phyloP scores from a whole-genome alignment of 2,113 vertebrate genomes.

The Asarcornis scutulata region DNA sequence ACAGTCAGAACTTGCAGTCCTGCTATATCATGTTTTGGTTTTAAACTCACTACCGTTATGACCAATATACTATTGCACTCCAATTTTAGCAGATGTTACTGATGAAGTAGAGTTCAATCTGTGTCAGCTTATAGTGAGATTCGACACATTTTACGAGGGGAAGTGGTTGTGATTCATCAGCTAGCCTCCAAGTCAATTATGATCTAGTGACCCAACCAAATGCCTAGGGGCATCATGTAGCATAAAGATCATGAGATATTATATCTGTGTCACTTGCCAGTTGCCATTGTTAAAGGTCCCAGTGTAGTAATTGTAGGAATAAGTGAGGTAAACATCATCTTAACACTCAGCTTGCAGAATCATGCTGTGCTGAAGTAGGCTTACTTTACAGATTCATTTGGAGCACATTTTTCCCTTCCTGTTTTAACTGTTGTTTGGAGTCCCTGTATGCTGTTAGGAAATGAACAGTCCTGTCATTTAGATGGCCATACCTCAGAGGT shows the following conservation, averaged over 20 bases:
- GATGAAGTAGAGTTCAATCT: not conserved
- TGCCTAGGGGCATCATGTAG: not conserved
- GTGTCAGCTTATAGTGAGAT: not conserved
- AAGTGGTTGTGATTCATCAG: not conserved
- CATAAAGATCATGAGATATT: not conserved
- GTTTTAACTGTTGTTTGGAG: not conserved
- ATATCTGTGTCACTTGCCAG: not conserved
- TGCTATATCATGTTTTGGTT: not conserved
- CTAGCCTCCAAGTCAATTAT: not conserved
- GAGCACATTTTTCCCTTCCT: not conserved
- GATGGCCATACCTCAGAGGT: not conserved
- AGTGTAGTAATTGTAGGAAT: not conserved
- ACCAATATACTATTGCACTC: not conserved
- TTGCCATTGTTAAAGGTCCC: not conserved
- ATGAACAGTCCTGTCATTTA: not conserved
- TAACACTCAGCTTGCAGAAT: not conserved
- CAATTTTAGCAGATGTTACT: not conserved
- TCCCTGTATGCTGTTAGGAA: not conserved
- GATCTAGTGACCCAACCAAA: not conserved
- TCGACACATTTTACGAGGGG: not conserved
- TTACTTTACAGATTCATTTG: not conserved
- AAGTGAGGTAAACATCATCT: not conserved
- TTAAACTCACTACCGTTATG: not conserved
- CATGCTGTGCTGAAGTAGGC: not conserved
- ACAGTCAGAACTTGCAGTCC: not conserved